Conservation (phyloP, 2,797 vertebrate species). For the Anas bahamensis region DNA sequence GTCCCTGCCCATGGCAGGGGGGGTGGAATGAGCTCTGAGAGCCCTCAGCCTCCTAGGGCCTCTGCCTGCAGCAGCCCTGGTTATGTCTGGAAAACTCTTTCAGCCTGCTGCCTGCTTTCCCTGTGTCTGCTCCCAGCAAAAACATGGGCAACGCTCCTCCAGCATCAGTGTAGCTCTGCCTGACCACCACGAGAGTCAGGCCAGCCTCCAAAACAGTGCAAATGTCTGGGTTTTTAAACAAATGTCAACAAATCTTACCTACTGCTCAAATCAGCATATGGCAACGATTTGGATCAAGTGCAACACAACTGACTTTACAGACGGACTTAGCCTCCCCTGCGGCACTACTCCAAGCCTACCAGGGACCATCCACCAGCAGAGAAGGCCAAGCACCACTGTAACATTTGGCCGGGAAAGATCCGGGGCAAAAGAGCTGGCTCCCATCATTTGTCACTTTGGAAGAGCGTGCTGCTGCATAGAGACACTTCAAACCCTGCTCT, state of each 20-base stretch:
- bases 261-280: not conserved
- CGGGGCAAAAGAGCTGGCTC: not conserved
- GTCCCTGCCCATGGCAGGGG: no score
- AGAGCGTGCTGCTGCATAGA: rapidly evolving
- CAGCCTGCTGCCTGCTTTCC: not conserved
- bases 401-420: rapidly evolving
- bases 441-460: rapidly evolving
- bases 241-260: not conserved
- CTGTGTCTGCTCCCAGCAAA: not conserved
- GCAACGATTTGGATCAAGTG: not conserved
- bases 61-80: not conserved
- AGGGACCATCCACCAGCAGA: not conserved
- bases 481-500: not conserved
- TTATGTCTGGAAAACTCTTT: not conserved
- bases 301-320: not conserved
- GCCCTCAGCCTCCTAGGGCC: not conserved
- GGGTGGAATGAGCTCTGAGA: not conserved
- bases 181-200: not conserved
- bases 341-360: not conserved
- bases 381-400: not conserved
- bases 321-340: not conserved
- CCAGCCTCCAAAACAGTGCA: not conserved
- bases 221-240: not conserved
- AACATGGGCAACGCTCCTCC: not conserved
- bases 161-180: rapidly evolving